These are phyloP conservation scores for Alviniconcha strummeri DNA, from an alignment of 2,888 invertebrate genomes.

Conservation along the genomic window DNA sequence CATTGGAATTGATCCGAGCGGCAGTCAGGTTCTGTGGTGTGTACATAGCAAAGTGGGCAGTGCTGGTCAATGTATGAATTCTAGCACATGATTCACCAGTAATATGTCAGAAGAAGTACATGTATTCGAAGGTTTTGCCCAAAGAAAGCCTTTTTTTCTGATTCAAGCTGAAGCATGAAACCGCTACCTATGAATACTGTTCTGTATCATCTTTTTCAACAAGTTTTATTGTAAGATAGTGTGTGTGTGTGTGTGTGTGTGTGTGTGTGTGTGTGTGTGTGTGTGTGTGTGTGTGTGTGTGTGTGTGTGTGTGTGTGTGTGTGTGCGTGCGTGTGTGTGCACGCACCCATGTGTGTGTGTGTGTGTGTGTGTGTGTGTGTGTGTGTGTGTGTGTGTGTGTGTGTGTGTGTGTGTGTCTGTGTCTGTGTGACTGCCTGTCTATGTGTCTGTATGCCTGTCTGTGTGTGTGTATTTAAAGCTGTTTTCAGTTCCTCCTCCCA, in stretches of 20 bases:
- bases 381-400: slow-evolving; percentile 1
- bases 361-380: slow-evolving; percentile 2
- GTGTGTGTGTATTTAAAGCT: no score
- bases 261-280: neutral
- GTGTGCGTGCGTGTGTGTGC: slow-evolving; percentile 7
- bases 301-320: neutral
- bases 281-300: neutral
- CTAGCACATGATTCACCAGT: neutral
- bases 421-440: neutral
- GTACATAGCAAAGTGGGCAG: neutral
- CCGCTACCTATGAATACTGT: no score
- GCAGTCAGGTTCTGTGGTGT: slow-evolving; percentile 24
- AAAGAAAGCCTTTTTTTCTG: no score
- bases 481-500: no score
- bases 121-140: no score
- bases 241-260: neutral
- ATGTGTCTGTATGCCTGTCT: neutral
- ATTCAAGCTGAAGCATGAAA: no score
- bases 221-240: no score
- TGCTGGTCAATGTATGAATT: neutral
- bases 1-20: slow-evolving; percentile 57
- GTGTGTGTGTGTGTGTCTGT: slow-evolving; percentile 2
- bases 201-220: no score
- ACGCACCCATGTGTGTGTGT: neutral
- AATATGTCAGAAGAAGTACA: no score